Evolutionary conservation across 2,113 vertebrate genomes (phyloP).

Genomic region (Bombycilla garrulus): DNA sequence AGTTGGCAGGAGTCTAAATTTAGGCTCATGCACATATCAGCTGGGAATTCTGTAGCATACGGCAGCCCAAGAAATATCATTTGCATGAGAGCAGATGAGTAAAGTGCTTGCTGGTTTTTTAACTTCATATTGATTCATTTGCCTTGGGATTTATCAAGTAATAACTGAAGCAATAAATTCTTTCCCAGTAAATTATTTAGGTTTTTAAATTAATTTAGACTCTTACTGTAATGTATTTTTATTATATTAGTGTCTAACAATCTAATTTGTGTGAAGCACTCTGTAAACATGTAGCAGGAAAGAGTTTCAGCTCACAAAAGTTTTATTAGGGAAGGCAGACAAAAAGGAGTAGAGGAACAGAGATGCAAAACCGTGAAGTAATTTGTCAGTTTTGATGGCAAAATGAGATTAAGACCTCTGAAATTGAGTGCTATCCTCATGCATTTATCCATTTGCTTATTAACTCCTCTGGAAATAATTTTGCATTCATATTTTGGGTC

Average conservation of each 20-base stretch:
- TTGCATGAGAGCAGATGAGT: slow-evolving; percentile 11
- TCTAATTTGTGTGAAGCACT: slow-evolving; percentile 14
- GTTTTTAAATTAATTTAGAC: slow-evolving; percentile 28
- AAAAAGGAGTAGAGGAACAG: neutral
- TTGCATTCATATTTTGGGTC: neutral
- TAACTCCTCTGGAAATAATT: neutral
- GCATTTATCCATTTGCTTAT: neutral
- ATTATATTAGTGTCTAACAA: slow-evolving; percentile 43
- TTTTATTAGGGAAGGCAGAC: neutral
- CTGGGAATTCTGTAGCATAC: neutral
- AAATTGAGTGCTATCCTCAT: neutral
- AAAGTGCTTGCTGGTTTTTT: neutral
- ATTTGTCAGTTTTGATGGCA: neutral
- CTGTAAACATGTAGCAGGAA: neutral
- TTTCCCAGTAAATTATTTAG: slow-evolving; percentile 25
- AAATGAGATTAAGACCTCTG: neutral
- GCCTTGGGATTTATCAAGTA: slow-evolving; percentile 43
- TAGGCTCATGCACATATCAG: neutral
- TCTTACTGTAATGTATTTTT: slow-evolving; percentile 34
- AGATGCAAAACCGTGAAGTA: neutral
- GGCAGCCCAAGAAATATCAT: neutral
- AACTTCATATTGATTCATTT: slow-evolving; percentile 47
- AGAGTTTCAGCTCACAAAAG: neutral
- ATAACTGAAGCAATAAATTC: slow-evolving; percentile 39
- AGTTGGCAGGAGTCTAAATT: neutral